A percentile compares a stretch with the other conserved stretches of the same genome.
Conservation (phyloP, 2,888 invertebrate species). For the Eupithecia vulgata region DNA sequence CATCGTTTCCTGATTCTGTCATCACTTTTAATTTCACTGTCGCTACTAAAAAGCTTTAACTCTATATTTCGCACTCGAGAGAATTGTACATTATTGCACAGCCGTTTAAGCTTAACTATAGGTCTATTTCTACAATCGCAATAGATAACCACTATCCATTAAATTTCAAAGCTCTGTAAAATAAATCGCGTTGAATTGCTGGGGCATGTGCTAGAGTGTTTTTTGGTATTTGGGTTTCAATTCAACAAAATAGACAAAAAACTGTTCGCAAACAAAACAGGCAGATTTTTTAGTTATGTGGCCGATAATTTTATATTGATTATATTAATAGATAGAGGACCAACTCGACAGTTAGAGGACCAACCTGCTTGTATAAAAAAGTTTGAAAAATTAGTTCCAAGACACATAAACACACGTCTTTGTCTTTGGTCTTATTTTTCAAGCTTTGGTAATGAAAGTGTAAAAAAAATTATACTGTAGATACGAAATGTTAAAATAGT, state of each 20-base stretch:
- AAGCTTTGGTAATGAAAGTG: too few species aligned
- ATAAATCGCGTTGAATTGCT: conserved; percentile 18
- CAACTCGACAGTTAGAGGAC: too few species aligned
- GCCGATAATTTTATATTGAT: neutral
- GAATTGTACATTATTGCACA: conserved; percentile 15
- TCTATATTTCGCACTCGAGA: conserved; percentile 14
- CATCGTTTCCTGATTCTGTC: neutral
- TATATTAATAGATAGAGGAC: too few species aligned
- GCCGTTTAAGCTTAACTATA: conserved; percentile 21
- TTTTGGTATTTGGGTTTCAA: neutral
- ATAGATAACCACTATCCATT: conserved; percentile 29
- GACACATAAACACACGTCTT: too few species aligned
- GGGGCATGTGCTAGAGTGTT: neutral
- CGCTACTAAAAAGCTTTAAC: conserved; percentile 8
- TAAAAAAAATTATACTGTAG: too few species aligned
- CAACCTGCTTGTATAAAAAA: too few species aligned
- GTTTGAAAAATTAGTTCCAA: too few species aligned
- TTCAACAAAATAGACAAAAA: neutral
- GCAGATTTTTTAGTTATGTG: neutral
- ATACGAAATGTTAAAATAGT: too few species aligned
- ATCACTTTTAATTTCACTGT: neutral
- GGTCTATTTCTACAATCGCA: conserved; percentile 25
- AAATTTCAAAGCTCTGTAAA: conserved; percentile 22
- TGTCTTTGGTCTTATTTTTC: too few species aligned
- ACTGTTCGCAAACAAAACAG: neutral